phyloP scores from a whole-genome alignment of 1,140 invertebrate genomes.

The Drosophila bipectinata region DNA sequence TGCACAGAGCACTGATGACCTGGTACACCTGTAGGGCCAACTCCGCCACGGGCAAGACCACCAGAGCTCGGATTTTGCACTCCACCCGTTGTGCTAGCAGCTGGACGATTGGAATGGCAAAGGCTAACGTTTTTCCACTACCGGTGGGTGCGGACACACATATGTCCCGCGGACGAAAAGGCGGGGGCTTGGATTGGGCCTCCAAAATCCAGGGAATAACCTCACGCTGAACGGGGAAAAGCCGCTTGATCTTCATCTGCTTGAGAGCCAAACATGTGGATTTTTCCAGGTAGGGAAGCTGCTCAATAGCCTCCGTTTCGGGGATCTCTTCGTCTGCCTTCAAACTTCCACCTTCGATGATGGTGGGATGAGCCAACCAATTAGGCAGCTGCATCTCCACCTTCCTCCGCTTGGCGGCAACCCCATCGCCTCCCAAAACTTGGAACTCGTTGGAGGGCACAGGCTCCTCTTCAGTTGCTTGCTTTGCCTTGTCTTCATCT shows the following conservation, averaged over 20 bases:
- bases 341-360: slow-evolving; percentile 86
- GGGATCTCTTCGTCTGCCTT: slow-evolving; percentile 88
- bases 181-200: slow-evolving; percentile 85
- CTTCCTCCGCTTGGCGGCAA: slow-evolving; percentile 84
- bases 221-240: slow-evolving; percentile 95
- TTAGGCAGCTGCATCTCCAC: slow-evolving; percentile 91
- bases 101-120: slow-evolving; percentile 96
- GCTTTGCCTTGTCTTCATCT: not conserved
- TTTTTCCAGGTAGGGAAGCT: slow-evolving; percentile 68
- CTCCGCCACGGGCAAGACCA: slow-evolving; percentile 96
- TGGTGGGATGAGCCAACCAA: slow-evolving; percentile 93
- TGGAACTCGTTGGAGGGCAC: slow-evolving; percentile 81
- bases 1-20: slow-evolving; percentile 91
- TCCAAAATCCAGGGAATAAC: slow-evolving; percentile 93
- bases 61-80: slow-evolving; percentile 90
- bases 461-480: slow-evolving; percentile 4
- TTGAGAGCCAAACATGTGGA: slow-evolving; percentile 87
- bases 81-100: slow-evolving; percentile 80
- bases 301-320: slow-evolving; percentile 86
- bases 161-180: slow-evolving; percentile 92
- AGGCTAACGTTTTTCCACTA: slow-evolving; percentile 98
- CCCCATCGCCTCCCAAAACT: slow-evolving; percentile 85
- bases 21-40: slow-evolving; percentile 94
- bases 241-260: slow-evolving; percentile 89
- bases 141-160: slow-evolving; percentile 99